Percentiles rank a stretch among this genome's conserved stretches.
Conservation (phyloP, 2,888 invertebrate genomes). For the Athrips mouffetella region DNA sequence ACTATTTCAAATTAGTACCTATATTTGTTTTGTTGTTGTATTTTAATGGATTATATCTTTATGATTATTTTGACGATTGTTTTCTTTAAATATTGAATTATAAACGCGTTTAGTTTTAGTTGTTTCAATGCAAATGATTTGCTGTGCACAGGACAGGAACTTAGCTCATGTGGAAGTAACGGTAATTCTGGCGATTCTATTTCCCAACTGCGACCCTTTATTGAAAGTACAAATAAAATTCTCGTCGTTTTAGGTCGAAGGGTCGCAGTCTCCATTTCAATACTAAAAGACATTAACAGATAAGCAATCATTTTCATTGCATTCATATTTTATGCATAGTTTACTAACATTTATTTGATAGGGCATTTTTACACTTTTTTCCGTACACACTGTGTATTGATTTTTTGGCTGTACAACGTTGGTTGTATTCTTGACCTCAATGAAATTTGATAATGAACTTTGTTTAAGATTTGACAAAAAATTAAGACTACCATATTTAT, state of each 20-base stretch:
- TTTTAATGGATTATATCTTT: slow-evolving; percentile 72
- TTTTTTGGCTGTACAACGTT: slow-evolving; percentile 41
- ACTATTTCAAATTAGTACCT: slow-evolving; percentile 50
- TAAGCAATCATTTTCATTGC: slow-evolving; percentile 38
- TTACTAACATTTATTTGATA: slow-evolving; percentile 32
- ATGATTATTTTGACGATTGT: slow-evolving; percentile 64
- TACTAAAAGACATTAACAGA: slow-evolving; percentile 40
- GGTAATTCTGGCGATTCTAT: slow-evolving; percentile 10
- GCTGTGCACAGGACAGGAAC: slow-evolving; percentile 19
- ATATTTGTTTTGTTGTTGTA: slow-evolving; percentile 75
- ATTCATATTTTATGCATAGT: slow-evolving; percentile 37
- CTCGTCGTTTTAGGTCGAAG: slow-evolving; percentile 65
- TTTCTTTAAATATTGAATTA: slow-evolving; percentile 50
- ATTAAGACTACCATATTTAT: slow-evolving; percentile 25
- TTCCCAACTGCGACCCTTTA: slow-evolving; percentile 46
- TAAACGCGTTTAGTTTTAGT: slow-evolving; percentile 43
- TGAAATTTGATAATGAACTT: slow-evolving; percentile 68
- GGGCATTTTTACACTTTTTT: slow-evolving; percentile 14
- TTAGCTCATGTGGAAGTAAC: slow-evolving; percentile 1
- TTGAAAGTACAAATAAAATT: slow-evolving; percentile 69
- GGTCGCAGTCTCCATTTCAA: slow-evolving; percentile 43
- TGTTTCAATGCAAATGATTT: slow-evolving; percentile 25
- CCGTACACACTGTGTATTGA: slow-evolving; percentile 45
- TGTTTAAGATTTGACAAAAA: slow-evolving; percentile 46
- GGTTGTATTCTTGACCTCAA: slow-evolving; percentile 47